Evolutionary conservation across 2,113 vertebrate genomes (phyloP), one percentile per base, ranked within the genome.

Genomic region (Erinaceus europaeus): DNA sequence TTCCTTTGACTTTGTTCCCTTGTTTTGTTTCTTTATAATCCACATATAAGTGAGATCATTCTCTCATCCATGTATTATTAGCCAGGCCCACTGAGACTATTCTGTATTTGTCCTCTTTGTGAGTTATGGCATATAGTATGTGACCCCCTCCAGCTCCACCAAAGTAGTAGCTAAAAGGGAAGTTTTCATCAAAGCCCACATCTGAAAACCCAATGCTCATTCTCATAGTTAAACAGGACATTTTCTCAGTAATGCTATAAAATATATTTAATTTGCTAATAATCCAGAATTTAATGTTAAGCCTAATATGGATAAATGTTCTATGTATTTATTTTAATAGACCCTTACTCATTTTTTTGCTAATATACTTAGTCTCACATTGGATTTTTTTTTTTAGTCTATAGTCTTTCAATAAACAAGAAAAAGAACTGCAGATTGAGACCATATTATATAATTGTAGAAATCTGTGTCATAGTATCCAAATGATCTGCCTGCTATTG

Each of bases 251-350:
- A 61, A 12, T 80, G 46, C 78, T 86, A 12, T 90, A 73, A 93
- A 87, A 40, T 61, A 29, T 90, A 64, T 80, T 84, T 89, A 81
- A 25, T 77, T 93, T 94, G 10, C 42, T 93, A 68, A 6, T 94
- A 57, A 75, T 91, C 21, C 52, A 65, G 46, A 55, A 57, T 88
- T 90, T 75, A 14, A 78, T 40, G 52, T 89, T 67, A 71, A 86
- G 32, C 29, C 62, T 72, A 11, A 32, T 17, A 1, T 62, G 32
- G 42, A 27, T 46, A 69, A 71, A 65, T 20, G 6, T 57, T 55
- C 57, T 82, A 0, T 82, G 17, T 23, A 21, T 90, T 61, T 68
- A 21, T 53, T 72, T 88, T 50, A 91, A 42, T 8, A n/a, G 34
- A 29, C 34, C 65, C 3, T 68, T 73, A 12, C 18, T 29, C 38